Evolutionary conservation across 1,140 invertebrate genomes (phyloP), one percentile per base, ranked within the genome.

Genomic region (Bombyx mandarina): DNA sequence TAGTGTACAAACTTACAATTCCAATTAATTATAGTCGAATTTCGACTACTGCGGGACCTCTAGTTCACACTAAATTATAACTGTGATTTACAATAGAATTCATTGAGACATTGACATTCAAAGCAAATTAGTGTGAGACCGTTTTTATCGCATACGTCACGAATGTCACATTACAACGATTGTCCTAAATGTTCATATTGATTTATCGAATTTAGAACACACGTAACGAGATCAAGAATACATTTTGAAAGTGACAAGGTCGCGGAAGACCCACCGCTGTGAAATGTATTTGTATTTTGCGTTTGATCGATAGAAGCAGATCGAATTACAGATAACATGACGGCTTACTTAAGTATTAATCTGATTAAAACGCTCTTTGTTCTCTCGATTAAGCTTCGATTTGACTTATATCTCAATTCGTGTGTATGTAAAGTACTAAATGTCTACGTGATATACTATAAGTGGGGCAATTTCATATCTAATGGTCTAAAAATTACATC

Each of bases 361-460:
- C 42, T 26, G 63, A 65, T 59, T 61, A 65, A 61, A 61, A 61
- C 55, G 51, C n/a, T 56, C 56, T 56, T 65, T 65, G 63, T 65
- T 65, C 49, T 44, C 26, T n/a, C 49, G 63, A 65, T 65, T 61
- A 61, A 48, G 26, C 26, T 52, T 58, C 53, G 49, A 45, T 48
- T 55, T 35, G 12, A 44, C n/a, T 22, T 12, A 43, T 49, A 49
- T 45, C 3, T 35, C n/a, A 22, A 51, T 47, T 52, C 49, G 58
- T 56, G 7, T 53, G 58, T 54, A 60, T 56, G 57, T 55, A 63
- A 59, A 42, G 54, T 59, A 50, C 55, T 58, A 45, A 57, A 50
- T 51, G 56, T 26, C 43, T 12, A 43, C 49, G 43, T 48, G 10
- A n/a, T 56, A 48, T 35, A 51, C 50, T 51, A 51, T 51, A 35